Base-by-base conservation (phyloP, 2,888 invertebrate genomes). In the Axea sp. region DNA sequence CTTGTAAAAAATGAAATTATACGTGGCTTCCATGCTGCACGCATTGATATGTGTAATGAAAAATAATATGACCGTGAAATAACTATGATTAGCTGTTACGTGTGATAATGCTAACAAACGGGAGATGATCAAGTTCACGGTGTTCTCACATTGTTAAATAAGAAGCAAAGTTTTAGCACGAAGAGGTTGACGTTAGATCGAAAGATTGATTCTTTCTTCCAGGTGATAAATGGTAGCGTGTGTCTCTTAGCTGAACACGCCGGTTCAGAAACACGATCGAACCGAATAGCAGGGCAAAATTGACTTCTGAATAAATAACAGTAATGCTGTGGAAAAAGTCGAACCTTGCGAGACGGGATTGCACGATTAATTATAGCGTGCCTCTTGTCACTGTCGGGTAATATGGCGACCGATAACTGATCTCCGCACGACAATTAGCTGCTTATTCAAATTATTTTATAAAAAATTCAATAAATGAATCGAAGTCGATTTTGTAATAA, bases 91-190 rank as follows among this genome's bases (percentile, higher is more conserved):
- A n/a, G n/a, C n/a, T n/a, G n/a, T n/a, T n/a, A n/a, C n/a, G n/a
- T n/a, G n/a, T n/a, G n/a, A 64, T 57, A 45, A 22, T 57, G 33
- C 17, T 28, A 15, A 11, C 49, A 33, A 41, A 31, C 28, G 53
- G 19, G 43, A 71, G 55, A 76, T 72, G 74, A 76, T 74, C 69
- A 62, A 68, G 67, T 59, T 59, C 74, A 69, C 59, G 64, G 68
- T 76, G 68, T 76, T 77, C 76, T 75, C 73, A 77, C 75, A 77
- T 77, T 76, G 77, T 76, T 76, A 73, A 68, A 68, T 73, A 71
- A 60, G 53, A 60, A 47, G 47, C 68, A 28, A 47, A 55, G 67
- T 37, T 59, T 69, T 67, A 49, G 43, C 69, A 47, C 47, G 74
- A 68, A 51, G 59, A 72, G 64, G 43, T 74, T 67, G 68, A 64